Conservation (phyloP, 2,113 vertebrate genomes). For the Felis catus region F.catus_Fca126_mat1.0 CM031415.1:180771501-180772000, state of each 20-base stretch:
- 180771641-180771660: slow-evolving; percentile 63
- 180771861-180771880: not conserved
- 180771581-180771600: slow-evolving; percentile 14
- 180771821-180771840: not conserved
- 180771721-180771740: slow-evolving; percentile 38
- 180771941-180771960: not conserved
- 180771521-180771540: not conserved
- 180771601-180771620: slow-evolving; percentile 49
- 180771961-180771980: not conserved
- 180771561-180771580: not conserved
- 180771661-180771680: slow-evolving; percentile 56
- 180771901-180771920: not conserved
- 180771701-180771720: slow-evolving; percentile 18
- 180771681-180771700: not conserved
- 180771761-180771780: not conserved
- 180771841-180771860: not conserved
- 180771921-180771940: not conserved
- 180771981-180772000: not conserved
- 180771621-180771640: slow-evolving; percentile 7
- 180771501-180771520: not conserved
- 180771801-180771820: not conserved
- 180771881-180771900: not conserved
- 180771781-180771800: not conserved
- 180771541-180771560: not conserved
- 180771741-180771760: not conserved